A percentile compares a stretch with the other conserved stretches of the same genome.
phyloP scores from a whole-genome alignment of 1,140 invertebrate genomes.

The Lasioglossum baleicum region DNA sequence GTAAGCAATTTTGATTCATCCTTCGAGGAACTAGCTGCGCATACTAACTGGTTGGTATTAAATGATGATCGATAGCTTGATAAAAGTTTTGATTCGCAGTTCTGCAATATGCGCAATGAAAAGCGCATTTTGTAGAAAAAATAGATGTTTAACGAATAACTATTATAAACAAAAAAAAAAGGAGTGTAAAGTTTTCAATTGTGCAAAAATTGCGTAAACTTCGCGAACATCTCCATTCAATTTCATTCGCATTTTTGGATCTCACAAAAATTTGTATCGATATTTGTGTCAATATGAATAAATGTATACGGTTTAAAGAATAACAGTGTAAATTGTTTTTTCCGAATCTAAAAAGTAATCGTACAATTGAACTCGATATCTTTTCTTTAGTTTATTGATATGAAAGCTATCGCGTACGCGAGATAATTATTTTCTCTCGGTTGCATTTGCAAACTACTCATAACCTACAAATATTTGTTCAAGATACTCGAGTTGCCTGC shows the following conservation, averaged over 20 bases:
- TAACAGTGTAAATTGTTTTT: no score
- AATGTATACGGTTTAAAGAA: no score
- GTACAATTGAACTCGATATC: neutral
- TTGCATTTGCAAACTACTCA: constrained; percentile 23
- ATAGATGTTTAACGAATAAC: no score
- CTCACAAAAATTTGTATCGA: no score
- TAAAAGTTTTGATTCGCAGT: constrained; percentile 13
- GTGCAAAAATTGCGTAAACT: no score
- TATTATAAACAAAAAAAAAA: no score
- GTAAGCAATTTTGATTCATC: constrained; percentile 26
- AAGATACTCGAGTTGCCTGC: constrained; percentile 31
- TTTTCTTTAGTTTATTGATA: neutral
- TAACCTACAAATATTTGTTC: constrained; percentile 40
- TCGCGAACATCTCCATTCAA: no score
- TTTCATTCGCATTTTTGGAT: no score
- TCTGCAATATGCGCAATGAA: neutral
- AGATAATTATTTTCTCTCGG: constrained; percentile 24
- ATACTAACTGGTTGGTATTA: constrained; percentile 33
- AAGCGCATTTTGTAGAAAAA: constrained; percentile 15
- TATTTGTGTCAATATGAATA: no score
- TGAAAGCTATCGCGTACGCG: constrained; percentile 13
- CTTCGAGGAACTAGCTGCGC: constrained; percentile 25
- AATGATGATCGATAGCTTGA: constrained; percentile 27
- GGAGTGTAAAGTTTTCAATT: no score
- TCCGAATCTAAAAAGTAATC: neutral